These are phyloP conservation scores for Montipora sp. DNA, from an alignment of 64 coral and sea anemone species.

Conservation along the genomic window DNA sequence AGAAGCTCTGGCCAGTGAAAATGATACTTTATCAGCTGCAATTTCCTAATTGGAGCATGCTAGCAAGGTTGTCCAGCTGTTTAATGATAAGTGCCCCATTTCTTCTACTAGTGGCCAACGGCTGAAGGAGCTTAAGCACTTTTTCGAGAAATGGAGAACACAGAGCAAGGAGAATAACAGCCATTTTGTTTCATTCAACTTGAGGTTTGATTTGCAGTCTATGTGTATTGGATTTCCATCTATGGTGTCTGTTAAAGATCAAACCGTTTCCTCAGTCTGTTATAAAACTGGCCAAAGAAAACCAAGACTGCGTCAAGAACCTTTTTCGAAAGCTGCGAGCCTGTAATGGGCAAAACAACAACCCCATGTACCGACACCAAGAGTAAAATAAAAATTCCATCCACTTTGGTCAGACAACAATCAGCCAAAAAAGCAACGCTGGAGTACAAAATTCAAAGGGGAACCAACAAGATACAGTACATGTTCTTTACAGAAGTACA, in stretches of 20 bases:
- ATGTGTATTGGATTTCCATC: slow-evolving; percentile 12
- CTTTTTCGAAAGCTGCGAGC: slow-evolving; percentile 42
- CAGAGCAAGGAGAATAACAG: background rate
- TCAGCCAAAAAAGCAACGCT: no score
- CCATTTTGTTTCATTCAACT: background rate
- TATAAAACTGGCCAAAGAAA: slow-evolving; percentile 15
- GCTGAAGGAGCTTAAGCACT: background rate
- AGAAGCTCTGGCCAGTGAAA: background rate
- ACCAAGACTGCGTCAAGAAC: slow-evolving; percentile 31
- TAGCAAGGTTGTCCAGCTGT: background rate
- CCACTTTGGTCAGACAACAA: background rate
- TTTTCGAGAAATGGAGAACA: background rate
- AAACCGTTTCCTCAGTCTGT: slow-evolving; percentile 8
- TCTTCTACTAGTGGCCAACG: background rate
- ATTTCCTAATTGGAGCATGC: background rate
- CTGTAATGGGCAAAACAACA: slow-evolving; percentile 42
- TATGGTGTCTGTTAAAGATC: background rate
- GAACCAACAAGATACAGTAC: no score
- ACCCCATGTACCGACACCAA: slow-evolving; percentile 17
- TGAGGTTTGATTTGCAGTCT: slow-evolving; percentile 38
- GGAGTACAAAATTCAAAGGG: no score
- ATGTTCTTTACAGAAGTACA: no score
- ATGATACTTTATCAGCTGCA: background rate
- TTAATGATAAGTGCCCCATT: background rate
- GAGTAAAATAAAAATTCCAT: slow-evolving; percentile 11